Percentiles rank a stretch among this genome's conserved stretches.
phyloP scores from a whole-genome alignment of 2,113 vertebrate genomes.

The Apaloderma vittatum region DNA sequence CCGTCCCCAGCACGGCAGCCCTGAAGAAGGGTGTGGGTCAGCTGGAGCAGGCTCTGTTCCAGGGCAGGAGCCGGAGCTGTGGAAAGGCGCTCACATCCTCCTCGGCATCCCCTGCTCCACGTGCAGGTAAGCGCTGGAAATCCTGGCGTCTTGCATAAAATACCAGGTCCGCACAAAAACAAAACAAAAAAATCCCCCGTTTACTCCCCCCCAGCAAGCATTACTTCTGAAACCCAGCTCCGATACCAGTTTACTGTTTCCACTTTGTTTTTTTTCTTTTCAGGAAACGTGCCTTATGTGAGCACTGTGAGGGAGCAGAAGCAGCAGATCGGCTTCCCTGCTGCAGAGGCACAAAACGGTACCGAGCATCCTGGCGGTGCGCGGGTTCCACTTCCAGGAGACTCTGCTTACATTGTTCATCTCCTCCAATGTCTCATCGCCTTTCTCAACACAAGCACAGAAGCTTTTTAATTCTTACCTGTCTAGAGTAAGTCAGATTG shows the following conservation, averaged over 20 bases:
- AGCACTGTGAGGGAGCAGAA: background rate
- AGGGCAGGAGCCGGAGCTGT: accelerated
- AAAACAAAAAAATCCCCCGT: background rate
- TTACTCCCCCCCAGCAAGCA: background rate
- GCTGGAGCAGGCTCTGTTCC: background rate
- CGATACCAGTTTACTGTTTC: background rate
- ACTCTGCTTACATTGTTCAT: background rate
- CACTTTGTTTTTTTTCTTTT: background rate
- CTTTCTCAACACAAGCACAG: background rate
- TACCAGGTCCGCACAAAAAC: background rate
- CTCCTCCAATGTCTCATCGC: background rate
- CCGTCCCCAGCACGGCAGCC: background rate
- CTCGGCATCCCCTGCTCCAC: accelerated
- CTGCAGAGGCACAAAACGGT: background rate
- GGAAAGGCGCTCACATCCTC: background rate
- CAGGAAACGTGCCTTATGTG: background rate
- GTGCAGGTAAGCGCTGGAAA: background rate
- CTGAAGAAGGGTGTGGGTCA: accelerated
- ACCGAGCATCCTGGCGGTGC: background rate
- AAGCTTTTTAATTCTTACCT: background rate
- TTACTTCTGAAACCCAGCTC: accelerated
- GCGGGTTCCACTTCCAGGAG: background rate
- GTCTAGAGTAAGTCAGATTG: background rate
- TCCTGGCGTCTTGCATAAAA: background rate
- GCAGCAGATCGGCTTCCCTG: background rate